phyloP scores from a whole-genome alignment of 2,797 vertebrate species.

The Sarcophilus harrisii region DNA sequence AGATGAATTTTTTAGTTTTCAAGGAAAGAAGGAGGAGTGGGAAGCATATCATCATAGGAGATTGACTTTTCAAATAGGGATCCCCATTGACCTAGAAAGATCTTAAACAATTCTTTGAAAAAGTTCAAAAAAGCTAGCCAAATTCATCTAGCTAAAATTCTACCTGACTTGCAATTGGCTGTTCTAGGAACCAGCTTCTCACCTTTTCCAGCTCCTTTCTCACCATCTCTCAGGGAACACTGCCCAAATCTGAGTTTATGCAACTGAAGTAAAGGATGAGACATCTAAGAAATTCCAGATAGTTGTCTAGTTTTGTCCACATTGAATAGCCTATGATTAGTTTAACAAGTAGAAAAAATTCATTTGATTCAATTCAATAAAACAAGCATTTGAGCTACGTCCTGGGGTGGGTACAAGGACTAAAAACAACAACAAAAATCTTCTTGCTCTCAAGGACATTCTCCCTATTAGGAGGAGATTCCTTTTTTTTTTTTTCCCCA shows the following conservation, averaged over 20 bases:
- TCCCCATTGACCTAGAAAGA: not conserved
- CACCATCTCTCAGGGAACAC: not conserved
- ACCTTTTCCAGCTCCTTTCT: not conserved
- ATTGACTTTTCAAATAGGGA: not conserved
- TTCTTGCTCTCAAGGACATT: not conserved
- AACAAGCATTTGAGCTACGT: not conserved
- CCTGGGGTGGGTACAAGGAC: not conserved
- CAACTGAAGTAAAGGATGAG: not conserved
- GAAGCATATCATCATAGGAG: not conserved
- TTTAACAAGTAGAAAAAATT: not conserved
- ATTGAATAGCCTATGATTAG: not conserved
- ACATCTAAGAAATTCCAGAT: not conserved
- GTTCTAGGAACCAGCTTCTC: not conserved
- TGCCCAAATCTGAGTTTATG: not conserved
- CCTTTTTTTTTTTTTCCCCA: not conserved
- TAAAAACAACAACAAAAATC: not conserved
- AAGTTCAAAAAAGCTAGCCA: not conserved
- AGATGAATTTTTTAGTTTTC: not conserved
- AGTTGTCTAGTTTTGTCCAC: not conserved
- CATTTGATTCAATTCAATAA: not conserved
- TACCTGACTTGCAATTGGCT: not conserved
- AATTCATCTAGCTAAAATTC: not conserved
- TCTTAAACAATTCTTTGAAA: not conserved
- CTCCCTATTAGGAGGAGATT: not conserved
- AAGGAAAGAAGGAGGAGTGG: not conserved